These are phyloP conservation scores for Philaenus spumarius DNA, from an alignment of 1,140 invertebrate genomes.

Conservation along the genomic window DNA sequence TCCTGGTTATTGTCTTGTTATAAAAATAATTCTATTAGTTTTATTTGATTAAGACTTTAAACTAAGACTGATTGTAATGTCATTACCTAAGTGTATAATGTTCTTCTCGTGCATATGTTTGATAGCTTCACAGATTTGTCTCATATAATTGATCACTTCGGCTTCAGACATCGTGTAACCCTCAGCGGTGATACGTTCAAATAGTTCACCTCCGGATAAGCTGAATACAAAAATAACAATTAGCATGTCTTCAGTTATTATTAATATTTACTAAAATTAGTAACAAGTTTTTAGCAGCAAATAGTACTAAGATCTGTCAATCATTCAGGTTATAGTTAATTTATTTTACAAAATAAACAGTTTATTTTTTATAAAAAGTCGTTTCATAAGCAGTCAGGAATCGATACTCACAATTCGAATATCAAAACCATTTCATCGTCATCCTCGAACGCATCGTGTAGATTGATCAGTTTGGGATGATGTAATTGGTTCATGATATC, in stretches of 20 bases:
- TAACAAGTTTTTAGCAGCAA: too few relatives aligned
- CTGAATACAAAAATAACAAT: slow-evolving; percentile 52
- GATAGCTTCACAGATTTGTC: slow-evolving; percentile 97
- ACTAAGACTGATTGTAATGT: not conserved
- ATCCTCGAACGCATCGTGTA: slow-evolving; percentile 98
- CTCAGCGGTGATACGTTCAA: slow-evolving; percentile 96
- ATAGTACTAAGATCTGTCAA: too few relatives aligned
- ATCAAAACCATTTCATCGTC: slow-evolving; percentile 99
- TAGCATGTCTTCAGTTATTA: too few relatives aligned
- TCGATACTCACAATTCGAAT: slow-evolving; percentile 90
- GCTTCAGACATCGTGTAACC: slow-evolving; percentile 98
- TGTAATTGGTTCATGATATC: slow-evolving; percentile 99
- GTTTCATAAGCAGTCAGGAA: slow-evolving; percentile 2
- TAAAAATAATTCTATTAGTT: too few relatives aligned
- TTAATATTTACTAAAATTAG: too few relatives aligned
- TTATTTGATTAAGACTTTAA: too few relatives aligned
- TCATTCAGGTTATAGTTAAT: too few relatives aligned
- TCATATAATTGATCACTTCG: slow-evolving; percentile 99
- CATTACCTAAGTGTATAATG: slow-evolving; percentile 87
- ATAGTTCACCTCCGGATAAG: slow-evolving; percentile 95
- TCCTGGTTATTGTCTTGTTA: too few relatives aligned
- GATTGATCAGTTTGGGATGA: slow-evolving; percentile 94
- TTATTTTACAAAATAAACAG: too few relatives aligned
- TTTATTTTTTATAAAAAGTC: too few relatives aligned
- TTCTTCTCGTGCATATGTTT: slow-evolving; percentile 99